These are phyloP conservation scores for Cyanistes caeruleus DNA, from an alignment of 2,113 vertebrate species.

Conservation along the genomic window DNA sequence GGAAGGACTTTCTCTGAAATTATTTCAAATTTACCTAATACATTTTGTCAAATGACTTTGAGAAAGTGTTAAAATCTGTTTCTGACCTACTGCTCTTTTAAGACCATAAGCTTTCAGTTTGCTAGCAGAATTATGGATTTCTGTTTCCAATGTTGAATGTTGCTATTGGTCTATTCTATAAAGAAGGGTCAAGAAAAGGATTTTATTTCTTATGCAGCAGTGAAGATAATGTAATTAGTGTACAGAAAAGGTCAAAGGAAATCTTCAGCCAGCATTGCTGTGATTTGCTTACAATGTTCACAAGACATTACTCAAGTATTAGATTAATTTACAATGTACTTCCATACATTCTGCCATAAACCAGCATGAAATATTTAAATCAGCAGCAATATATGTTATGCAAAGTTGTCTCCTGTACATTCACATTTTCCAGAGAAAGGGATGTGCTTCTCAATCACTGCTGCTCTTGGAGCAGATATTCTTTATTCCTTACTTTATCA, in stretches of 20 bases:
- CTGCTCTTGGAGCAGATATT: background rate
- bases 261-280: background rate
- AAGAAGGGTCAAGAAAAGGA: background rate
- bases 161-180: background rate
- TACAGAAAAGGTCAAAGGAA: background rate
- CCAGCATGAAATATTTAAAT: background rate
- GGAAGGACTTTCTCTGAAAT: background rate
- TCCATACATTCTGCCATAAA: background rate
- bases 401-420: background rate
- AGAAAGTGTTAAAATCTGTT: background rate
- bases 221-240: background rate
- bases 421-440: background rate
- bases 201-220: background rate
- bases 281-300: background rate
- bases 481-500: background rate
- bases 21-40: background rate
- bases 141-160: background rate
- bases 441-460: background rate
- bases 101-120: background rate
- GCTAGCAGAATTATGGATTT: background rate
- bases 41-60: background rate
- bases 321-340: background rate
- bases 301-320: background rate
- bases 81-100: background rate
- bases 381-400: background rate